Evolutionary conservation across 2,113 vertebrate species (phyloP), one percentile per base, ranked within the genome.

Genomic region (Ochotona princeps): DNA sequence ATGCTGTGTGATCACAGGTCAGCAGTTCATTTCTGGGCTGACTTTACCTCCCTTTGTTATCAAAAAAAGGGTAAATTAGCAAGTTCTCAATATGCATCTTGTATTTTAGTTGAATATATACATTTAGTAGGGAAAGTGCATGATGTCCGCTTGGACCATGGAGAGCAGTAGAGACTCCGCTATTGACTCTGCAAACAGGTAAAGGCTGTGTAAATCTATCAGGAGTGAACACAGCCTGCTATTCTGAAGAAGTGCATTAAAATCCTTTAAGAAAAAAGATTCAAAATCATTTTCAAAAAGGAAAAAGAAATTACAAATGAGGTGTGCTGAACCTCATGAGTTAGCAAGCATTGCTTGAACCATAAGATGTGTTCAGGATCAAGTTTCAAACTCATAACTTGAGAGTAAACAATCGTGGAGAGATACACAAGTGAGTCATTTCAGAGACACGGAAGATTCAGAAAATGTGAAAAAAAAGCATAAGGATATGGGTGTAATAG

Each of bases 171-270:
- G 7, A 3, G 28, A 60, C 3, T 0, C 44, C 61, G 10, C 1
- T 57, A 13, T 83, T 83, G 8, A 44, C 26, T 61, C 12, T 61
- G 5, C 32, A 7, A 44, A 0, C 47, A 66, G 13, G 54, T 26
- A 30, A 66, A 85, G 11, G 21, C 3, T 72, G 0, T 15, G 49
- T 74, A 51, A 1, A 82, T 38, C 3, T 25, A 32, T 82, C 14
- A 44, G 1, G 70, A 32, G 0, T 32, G 25, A 82, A 69, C 6
- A 15, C 6, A 81, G 7, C 75, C 4, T n/a, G 5, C 32, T 32
- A 83, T 88, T 67, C 28, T 38, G 89, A n/a, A 3, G 76, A 70
- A 89, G 73, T 32, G 6, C 30, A 75, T 89, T 76, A 81, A 85
- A 79, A 73, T 2, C 6, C 25, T 44, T 38, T 49, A 63, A 25